Evolutionary conservation across 2,797 vertebrate species (phyloP).

Genomic region (Notolabrus celidotus): DNA sequence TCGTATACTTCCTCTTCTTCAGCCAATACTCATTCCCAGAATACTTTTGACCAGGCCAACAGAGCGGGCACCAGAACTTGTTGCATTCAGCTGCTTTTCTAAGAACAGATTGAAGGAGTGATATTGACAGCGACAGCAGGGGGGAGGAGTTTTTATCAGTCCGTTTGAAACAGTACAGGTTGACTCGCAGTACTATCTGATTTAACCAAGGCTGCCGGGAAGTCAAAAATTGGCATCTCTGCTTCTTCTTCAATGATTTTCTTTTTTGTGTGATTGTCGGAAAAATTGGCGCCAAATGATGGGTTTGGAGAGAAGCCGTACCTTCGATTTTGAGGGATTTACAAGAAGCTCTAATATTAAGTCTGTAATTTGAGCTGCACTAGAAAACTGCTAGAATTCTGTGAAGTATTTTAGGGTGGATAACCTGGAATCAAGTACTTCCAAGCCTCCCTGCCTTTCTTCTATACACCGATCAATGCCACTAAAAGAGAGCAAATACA

Average conservation of each 20-base stretch:
- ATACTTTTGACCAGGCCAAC: background rate
- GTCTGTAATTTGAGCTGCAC: background rate
- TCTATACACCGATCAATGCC: conserved; percentile 30
- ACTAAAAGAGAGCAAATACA: conserved; percentile 9
- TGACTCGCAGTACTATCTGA: conserved; percentile 15
- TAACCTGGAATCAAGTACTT: background rate
- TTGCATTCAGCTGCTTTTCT: conserved; percentile 16
- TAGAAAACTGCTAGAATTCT: conserved; percentile 4
- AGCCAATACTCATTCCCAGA: background rate
- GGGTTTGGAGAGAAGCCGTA: conserved; percentile 11
- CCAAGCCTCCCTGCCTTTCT: background rate
- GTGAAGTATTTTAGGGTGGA: background rate
- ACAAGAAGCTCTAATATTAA: background rate
- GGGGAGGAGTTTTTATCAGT: conserved; percentile 24
- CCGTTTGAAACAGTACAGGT: conserved; percentile 36
- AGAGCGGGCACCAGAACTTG: conserved; percentile 10
- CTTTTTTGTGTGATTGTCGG: conserved; percentile 22
- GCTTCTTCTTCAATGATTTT: conserved; percentile 24
- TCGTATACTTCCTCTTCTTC: background rate
- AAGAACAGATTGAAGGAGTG: conserved; percentile 8
- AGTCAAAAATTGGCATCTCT: conserved; percentile 25
- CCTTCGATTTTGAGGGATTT: conserved; percentile 1
- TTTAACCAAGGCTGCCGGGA: conserved; percentile 23
- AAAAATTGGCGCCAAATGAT: conserved; percentile 38
- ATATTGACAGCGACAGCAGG: conserved; percentile 6